Evolutionary conservation across 1,140 invertebrate species (phyloP), one percentile per base, ranked within the genome.

Genomic region (Dryas iulia): DNA sequence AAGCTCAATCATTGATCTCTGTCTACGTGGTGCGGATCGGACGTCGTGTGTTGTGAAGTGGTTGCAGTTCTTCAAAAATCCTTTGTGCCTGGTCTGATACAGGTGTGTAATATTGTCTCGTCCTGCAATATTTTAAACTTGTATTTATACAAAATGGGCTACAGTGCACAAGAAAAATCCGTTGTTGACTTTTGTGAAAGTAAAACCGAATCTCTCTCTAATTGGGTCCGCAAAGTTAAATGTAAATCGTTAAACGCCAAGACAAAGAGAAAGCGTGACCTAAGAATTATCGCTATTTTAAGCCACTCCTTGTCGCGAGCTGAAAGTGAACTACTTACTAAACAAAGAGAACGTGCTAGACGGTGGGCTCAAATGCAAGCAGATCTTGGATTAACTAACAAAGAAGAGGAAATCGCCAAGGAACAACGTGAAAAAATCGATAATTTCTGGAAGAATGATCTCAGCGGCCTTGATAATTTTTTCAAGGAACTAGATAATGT

Each of bases 271-370:
- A 90, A 88, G 62, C 87, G 84, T 78, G 87, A 91, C 70, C 78
- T 88, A 64, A 81, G 89, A 73, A 78, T 91, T 77, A 91, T 90
- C 80, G 89, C 89, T 72, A 86, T 91, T 75, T 86, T 91, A 81
- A 88, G 84, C 71, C 82, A 86, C 73, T 91, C 89, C 54, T 75
- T 89, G 62, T 78, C 66, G 63, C 84, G 86, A 18, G 89, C 89
- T 28, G 86, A 91, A 72, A 86, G 63, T 70, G 87, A 90, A 69
- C 82, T 91, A 14, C 35, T 91, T 75, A 74, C 77, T 76, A 91
- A 91, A 87, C 89, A 91, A 90, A 83, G 89, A 83, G 89, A 91
- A 85, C 89, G 89, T 80, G 89, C 89, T 73, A 87, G 87, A 81
- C 85, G 78, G 78, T 91, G 89, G 89, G 87, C 86, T 59, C 87